Percentiles rank a stretch among this genome's conserved stretches.
Conservation (phyloP, 2,113 vertebrate species). For the Galemys pyrenaicus region DNA sequence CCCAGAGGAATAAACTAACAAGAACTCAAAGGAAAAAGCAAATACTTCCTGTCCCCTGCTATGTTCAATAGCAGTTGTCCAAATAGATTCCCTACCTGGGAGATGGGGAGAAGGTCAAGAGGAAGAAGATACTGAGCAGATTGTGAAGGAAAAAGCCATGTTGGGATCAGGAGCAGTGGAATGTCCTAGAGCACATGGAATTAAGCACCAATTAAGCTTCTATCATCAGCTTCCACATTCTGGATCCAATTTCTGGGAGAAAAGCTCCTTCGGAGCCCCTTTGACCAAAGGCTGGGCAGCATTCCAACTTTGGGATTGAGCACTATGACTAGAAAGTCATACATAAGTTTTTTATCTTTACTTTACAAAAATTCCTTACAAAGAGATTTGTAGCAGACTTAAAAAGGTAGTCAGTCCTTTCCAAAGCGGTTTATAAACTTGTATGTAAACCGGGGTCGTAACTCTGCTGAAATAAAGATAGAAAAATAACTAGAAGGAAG, state of each 20-base stretch:
- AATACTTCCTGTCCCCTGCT: not conserved
- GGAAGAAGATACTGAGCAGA: not conserved
- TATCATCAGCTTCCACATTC: not conserved
- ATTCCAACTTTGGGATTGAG: not conserved
- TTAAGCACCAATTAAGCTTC: not conserved
- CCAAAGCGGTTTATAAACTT: not conserved
- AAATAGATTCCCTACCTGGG: not conserved
- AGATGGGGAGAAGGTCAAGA: not conserved
- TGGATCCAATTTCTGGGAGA: not conserved
- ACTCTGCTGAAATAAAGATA: not conserved
- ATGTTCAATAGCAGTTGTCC: not conserved
- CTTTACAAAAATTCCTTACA: constrained; percentile 7
- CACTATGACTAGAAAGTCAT: not conserved
- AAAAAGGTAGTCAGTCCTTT: constrained; percentile 25
- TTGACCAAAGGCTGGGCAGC: not conserved
- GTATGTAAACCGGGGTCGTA: not conserved
- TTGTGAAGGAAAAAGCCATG: not conserved
- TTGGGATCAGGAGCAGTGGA: not conserved
- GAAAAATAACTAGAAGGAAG: constrained; percentile 12
- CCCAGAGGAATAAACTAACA: constrained; percentile 21
- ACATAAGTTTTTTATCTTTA: not conserved
- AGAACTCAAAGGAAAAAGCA: not conserved
- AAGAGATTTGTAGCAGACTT: not conserved
- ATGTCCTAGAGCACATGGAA: not conserved
- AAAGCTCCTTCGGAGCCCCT: not conserved